phyloP scores from a whole-genome alignment of 2,113 vertebrate species.

The Capreolus pygargus region DNA sequence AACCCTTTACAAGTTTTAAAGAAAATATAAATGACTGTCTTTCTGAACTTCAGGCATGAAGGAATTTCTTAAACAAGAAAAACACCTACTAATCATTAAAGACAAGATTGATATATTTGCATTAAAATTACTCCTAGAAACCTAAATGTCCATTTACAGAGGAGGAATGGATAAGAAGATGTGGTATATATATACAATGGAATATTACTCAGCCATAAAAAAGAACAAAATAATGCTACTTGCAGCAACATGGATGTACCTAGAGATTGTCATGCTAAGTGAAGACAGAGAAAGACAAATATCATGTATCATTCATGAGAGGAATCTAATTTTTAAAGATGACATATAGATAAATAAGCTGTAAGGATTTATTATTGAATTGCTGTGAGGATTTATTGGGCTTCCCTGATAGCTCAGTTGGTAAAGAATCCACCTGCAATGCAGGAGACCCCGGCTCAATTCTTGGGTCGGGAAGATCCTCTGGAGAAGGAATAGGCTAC shows the following conservation, averaged over 20 bases:
- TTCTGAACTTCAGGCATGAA: background rate
- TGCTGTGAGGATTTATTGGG: background rate
- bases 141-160: background rate
- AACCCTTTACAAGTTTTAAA: background rate
- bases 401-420: background rate
- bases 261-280: background rate
- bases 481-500: background rate
- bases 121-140: background rate
- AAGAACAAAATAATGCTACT: background rate
- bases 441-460: background rate
- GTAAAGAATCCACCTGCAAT: background rate
- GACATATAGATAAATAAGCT: background rate
- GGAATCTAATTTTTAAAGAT: background rate
- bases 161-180: background rate
- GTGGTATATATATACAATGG: background rate
- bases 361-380: background rate
- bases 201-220: background rate
- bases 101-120: background rate
- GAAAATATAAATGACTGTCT: background rate
- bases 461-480: fast-evolving
- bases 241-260: background rate
- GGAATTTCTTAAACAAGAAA: background rate
- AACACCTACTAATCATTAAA: background rate
- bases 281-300: background rate
- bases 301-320: background rate